phyloP scores from a whole-genome alignment of 2,888 invertebrate species.

The Deilephila porcellus region DNA sequence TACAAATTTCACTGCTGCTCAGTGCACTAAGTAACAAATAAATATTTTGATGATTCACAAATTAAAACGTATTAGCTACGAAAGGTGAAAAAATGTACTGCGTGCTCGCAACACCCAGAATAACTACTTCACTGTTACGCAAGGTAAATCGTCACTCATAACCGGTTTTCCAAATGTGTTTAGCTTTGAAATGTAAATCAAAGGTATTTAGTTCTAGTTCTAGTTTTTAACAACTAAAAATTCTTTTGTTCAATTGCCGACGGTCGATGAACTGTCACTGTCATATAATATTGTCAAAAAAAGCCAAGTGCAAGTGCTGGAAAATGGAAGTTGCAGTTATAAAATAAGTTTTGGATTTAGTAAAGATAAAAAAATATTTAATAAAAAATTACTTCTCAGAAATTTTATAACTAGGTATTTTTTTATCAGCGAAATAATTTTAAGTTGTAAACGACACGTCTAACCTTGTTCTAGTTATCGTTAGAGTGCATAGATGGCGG shows the following conservation, averaged over 20 bases:
- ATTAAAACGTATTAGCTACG: constrained; percentile 16
- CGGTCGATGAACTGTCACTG: constrained; percentile 49
- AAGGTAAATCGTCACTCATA: constrained; percentile 44
- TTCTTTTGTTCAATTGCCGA: constrained; percentile 43
- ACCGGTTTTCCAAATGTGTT: constrained; percentile 52
- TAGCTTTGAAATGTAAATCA: constrained; percentile 54
- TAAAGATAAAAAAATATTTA: too few species aligned
- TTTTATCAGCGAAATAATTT: background rate
- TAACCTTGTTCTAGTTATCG: background rate
- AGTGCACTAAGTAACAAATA: background rate
- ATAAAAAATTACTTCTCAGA: too few species aligned
- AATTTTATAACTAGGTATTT: too few species aligned
- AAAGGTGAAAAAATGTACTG: background rate
- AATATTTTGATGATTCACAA: constrained; percentile 28
- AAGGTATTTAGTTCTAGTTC: constrained; percentile 47
- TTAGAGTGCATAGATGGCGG: constrained; percentile 4
- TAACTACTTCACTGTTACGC: constrained; percentile 38
- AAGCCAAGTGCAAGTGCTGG: constrained; percentile 23
- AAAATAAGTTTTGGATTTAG: background rate
- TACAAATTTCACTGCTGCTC: constrained; percentile 13
- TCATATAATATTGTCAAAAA: constrained; percentile 28
- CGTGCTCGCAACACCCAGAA: constrained; percentile 32
- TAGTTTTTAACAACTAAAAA: constrained; percentile 35
- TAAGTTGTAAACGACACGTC: background rate
- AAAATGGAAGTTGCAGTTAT: background rate